Percentiles rank a stretch among this genome's conserved stretches.
Conservation (phyloP, 2,888 invertebrate genomes). For the Stratiomys singularior region DNA sequence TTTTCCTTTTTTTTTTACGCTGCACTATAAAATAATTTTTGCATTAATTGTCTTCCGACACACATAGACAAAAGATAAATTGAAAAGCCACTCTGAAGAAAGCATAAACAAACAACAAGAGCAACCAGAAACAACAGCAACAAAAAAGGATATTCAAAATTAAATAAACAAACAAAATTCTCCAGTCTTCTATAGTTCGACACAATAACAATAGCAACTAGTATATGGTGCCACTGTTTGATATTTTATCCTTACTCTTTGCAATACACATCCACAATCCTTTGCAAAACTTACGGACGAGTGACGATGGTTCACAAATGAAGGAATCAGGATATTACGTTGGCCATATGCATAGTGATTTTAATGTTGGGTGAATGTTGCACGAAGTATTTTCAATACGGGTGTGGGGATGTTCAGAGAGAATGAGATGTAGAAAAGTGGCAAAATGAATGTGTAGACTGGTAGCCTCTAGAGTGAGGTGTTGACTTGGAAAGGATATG, state of each 20-base stretch:
- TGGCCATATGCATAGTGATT: background rate
- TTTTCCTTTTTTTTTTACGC: too few species aligned
- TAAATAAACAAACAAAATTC: background rate
- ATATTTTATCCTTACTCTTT: background rate
- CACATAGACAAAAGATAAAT: background rate
- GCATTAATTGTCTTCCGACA: background rate
- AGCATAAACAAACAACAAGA: too few species aligned
- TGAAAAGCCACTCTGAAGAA: background rate
- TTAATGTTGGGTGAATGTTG: background rate
- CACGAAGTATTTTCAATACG: too few species aligned
- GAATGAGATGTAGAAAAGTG: too few species aligned
- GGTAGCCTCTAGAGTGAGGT: background rate
- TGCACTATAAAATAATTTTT: background rate
- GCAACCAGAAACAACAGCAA: too few species aligned
- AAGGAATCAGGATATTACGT: background rate
- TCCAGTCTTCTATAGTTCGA: background rate
- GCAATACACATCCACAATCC: background rate
- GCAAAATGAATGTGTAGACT: too few species aligned
- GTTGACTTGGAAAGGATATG: conserved; percentile 19
- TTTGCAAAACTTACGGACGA: background rate
- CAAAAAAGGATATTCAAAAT: background rate
- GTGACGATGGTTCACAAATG: background rate
- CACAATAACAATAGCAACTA: background rate
- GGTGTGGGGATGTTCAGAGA: too few species aligned
- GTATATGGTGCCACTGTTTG: background rate